Evolutionary conservation across 2,113 vertebrate genomes (phyloP), one percentile per base, ranked within the genome.

Genomic region (Meleagris gallopavo): DNA sequence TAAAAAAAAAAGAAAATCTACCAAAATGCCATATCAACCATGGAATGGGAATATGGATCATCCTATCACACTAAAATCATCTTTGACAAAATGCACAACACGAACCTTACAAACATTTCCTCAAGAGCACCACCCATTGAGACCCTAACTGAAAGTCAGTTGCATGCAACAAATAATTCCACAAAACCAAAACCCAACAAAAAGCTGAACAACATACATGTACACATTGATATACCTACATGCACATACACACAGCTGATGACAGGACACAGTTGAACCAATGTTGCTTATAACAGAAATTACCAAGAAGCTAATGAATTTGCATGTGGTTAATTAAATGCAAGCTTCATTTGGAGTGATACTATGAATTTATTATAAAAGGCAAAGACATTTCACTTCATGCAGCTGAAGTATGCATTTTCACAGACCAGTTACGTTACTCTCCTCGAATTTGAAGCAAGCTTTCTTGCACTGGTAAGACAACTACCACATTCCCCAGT

Each of bases 241-340:
- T 17, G 8, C 20, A 61, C 32, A 6, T 24, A 61, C 15, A 15
- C 16, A 40, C 1, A 8, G 45, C 17, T 3, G 5, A 5, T 43
- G 52, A 52, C 57, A n/a, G 60, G 46, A 55, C 14, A 64, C 2
- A 36, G 29, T 8, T 71, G 17, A 83, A 72, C 30, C 30, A 65
- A 38, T 32, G 41, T 0, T 55, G 38, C 6, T 67, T 90, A 27
- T 55, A 52, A 71, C 67, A 20, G 4, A 86, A 78, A 71, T 24
- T 4, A 34, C 15, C 13, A 27, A 66, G 30, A 48, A 74, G 22
- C 10, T 48, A 5, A 89, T 25, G 27, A 40, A 67, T 70, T 73
- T 36, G 22, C 4, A 1, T 43, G 16, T 2, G 3, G 43, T 34
- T 55, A 79, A 67, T 10, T 3, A 2, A 12, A 64, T 0, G 5